phyloP scores from a whole-genome alignment of 1,140 invertebrate genomes.

The Asobara japonica region DNA sequence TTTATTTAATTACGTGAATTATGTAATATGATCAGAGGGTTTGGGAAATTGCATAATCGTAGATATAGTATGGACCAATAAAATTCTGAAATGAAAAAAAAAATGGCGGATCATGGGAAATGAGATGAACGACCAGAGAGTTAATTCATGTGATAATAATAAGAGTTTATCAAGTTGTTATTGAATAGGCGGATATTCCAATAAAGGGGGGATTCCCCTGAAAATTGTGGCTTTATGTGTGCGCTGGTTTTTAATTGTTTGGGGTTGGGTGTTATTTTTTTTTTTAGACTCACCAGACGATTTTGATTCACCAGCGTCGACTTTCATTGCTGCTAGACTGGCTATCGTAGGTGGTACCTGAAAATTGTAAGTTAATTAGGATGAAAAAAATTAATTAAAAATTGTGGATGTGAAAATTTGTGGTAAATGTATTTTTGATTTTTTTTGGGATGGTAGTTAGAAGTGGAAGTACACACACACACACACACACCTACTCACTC shows the following conservation, averaged over 20 bases:
- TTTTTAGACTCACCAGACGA: slow-evolving; percentile 63
- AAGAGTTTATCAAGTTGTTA: slow-evolving; percentile 60
- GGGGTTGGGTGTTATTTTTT: background rate
- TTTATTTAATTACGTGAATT: too few species aligned
- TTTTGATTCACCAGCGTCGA: slow-evolving; percentile 64
- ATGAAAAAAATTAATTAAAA: slow-evolving; percentile 26
- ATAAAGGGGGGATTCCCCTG: slow-evolving; percentile 62
- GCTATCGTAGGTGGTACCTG: slow-evolving; percentile 63
- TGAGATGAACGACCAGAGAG: background rate
- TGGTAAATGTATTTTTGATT: slow-evolving; percentile 21
- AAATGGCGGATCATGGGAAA: background rate
- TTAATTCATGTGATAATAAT: slow-evolving; percentile 65
- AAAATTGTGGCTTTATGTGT: slow-evolving; percentile 28
- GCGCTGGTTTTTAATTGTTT: slow-evolving; percentile 30
- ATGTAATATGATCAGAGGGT: too few species aligned
- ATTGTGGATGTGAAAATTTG: background rate
- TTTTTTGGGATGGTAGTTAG: too few species aligned
- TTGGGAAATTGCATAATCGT: background rate
- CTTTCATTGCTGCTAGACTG: slow-evolving; percentile 63
- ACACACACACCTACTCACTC: too few species aligned
- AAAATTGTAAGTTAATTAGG: too few species aligned
- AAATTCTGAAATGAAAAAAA: background rate
- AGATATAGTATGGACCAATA: too few species aligned
- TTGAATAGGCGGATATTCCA: slow-evolving; percentile 67
- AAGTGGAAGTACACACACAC: too few species aligned